Percentiles rank a stretch among this genome's conserved stretches.
Conservation (phyloP, 92 coral and sea anemone species). For the Paragorgia papillata region DNA sequence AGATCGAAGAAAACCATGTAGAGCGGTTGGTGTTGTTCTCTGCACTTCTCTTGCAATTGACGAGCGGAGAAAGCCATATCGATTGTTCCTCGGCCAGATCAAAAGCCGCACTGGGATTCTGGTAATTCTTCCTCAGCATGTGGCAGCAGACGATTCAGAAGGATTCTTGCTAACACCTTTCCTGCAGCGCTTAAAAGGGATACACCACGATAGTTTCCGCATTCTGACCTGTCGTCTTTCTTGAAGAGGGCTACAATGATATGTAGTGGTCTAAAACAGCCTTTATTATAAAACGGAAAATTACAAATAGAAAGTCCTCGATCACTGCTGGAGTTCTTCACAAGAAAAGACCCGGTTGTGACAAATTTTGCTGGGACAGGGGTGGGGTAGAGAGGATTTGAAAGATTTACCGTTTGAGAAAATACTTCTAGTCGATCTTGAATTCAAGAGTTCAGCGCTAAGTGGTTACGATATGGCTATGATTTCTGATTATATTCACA, state of each 20-base stretch:
- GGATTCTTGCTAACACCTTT: background rate
- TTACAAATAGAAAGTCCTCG: no score
- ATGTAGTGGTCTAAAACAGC: no score
- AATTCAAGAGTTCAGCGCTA: no score
- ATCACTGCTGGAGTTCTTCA: no score
- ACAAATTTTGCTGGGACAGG: no score
- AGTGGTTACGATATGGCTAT: no score
- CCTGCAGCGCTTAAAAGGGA: background rate
- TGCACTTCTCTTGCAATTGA: background rate
- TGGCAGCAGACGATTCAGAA: background rate
- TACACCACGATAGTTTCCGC: background rate
- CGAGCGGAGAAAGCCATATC: background rate
- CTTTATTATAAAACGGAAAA: no score
- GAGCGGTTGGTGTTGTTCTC: conserved; percentile 15
- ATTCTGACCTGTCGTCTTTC: background rate
- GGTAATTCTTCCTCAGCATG: background rate
- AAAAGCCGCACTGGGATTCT: background rate
- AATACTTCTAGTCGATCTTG: no score
- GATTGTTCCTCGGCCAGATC: background rate
- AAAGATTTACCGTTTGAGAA: no score
- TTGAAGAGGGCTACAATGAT: background rate
- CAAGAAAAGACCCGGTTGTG: no score
- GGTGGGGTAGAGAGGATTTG: no score
- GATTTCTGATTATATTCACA: no score
- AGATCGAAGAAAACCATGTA: conserved; percentile 36